Conservation (phyloP, 2,113 vertebrate species). For the Zosterops lateralis region DNA sequence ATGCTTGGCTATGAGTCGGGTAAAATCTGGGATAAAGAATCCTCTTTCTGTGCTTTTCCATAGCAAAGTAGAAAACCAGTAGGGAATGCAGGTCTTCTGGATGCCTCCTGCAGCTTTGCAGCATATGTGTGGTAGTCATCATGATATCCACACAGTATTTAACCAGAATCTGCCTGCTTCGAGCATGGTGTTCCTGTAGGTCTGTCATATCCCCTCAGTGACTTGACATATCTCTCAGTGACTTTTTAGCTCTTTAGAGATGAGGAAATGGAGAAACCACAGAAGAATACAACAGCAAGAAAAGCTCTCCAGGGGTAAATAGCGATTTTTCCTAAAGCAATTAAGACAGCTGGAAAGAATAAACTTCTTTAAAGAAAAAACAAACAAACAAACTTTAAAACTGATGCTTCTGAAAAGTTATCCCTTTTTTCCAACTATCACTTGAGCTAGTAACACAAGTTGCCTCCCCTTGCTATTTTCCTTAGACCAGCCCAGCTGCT, state of each 20-base stretch:
- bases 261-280: not conserved
- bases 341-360: not conserved
- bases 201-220: not conserved
- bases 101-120: not conserved
- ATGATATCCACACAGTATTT: not conserved
- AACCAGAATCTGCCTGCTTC: not conserved
- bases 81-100: not conserved
- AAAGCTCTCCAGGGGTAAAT: not conserved
- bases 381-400: too few relatives aligned
- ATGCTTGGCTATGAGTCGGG: not conserved
- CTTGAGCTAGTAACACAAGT: not conserved
- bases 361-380: not conserved
- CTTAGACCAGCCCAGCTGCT: not conserved
- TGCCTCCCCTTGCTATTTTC: not conserved
- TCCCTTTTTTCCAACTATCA: not conserved
- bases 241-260: not conserved
- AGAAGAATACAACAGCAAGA: not conserved
- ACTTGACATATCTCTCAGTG: not conserved
- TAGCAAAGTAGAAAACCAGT: not conserved
- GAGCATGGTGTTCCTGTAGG: not conserved
- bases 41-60: not conserved
- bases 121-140: rapidly evolving
- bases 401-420: not conserved
- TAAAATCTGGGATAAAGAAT: not conserved
- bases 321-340: not conserved